Conservation (phyloP, 1,140 invertebrate species). For the Bemisia tabaci region DNA sequence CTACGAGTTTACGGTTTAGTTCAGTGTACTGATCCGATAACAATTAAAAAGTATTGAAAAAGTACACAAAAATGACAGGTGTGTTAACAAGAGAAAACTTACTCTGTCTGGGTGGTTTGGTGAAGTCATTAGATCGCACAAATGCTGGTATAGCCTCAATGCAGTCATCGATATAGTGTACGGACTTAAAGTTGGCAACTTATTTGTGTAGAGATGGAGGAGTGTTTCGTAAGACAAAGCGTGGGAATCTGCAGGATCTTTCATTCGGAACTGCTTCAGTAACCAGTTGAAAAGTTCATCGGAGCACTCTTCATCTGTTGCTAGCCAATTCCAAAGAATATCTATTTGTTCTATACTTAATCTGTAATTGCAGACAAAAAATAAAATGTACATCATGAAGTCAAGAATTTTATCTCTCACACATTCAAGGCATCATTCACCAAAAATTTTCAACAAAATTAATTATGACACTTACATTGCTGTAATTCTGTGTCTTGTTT, state of each 20-base stretch:
- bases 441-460: no score
- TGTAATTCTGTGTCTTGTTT: no score
- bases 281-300: slow-evolving; percentile 90
- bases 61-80: no score
- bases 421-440: neutral
- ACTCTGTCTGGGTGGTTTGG: neutral
- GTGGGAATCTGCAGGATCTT: slow-evolving; percentile 55
- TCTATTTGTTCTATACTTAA: slow-evolving; percentile 80
- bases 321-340: slow-evolving; percentile 77
- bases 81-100: slow-evolving; percentile 1
- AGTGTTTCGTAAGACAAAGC: slow-evolving; percentile 73
- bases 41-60: no score
- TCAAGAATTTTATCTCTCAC: neutral
- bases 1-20: no score
- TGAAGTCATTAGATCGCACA: slow-evolving; percentile 50
- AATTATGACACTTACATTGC: no score
- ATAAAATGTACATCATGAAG: neutral
- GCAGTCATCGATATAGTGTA: slow-evolving; percentile 85
- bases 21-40: no score
- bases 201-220: slow-evolving; percentile 74
- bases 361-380: slow-evolving; percentile 32
- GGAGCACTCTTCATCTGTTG: slow-evolving; percentile 62
- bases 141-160: slow-evolving; percentile 75
- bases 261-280: slow-evolving; percentile 71
- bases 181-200: slow-evolving; percentile 72